Evolutionary conservation across 64 coral and sea anemone genomes (phyloP).

Genomic region (Montipora foliosa): DNA sequence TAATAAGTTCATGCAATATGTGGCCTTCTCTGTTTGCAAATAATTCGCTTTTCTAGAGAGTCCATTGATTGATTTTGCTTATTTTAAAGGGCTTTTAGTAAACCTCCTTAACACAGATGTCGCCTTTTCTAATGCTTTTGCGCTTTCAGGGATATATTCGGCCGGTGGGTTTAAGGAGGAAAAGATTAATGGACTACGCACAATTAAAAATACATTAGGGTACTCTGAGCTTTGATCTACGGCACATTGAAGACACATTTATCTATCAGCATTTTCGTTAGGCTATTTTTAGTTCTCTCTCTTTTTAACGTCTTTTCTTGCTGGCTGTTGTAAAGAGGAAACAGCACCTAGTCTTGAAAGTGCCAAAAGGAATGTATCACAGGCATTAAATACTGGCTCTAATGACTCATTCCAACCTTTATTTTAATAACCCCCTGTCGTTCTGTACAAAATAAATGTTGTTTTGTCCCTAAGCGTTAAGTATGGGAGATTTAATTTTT

Average conservation of each 20-base stretch:
- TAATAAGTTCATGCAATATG: neutral
- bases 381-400: neutral
- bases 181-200: constrained; percentile 20
- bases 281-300: neutral
- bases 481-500: no score
- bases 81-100: neutral
- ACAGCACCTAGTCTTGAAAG: neutral
- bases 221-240: neutral
- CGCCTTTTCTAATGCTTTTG: neutral
- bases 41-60: neutral
- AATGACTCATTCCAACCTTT: neutral
- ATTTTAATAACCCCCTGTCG: constrained; percentile 27
- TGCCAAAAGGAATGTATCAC: neutral
- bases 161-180: neutral
- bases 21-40: neutral
- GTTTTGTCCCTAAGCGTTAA: neutral
- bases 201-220: constrained; percentile 49
- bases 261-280: constrained; percentile 18
- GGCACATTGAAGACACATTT: neutral
- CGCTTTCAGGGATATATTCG: neutral
- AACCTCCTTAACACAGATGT: neutral
- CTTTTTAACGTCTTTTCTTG: neutral
- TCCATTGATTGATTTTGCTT: neutral
- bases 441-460: neutral
- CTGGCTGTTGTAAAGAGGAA: neutral